phyloP scores from a whole-genome alignment of 2,888 invertebrate genomes.

The Trichopria drosophilae region DNA sequence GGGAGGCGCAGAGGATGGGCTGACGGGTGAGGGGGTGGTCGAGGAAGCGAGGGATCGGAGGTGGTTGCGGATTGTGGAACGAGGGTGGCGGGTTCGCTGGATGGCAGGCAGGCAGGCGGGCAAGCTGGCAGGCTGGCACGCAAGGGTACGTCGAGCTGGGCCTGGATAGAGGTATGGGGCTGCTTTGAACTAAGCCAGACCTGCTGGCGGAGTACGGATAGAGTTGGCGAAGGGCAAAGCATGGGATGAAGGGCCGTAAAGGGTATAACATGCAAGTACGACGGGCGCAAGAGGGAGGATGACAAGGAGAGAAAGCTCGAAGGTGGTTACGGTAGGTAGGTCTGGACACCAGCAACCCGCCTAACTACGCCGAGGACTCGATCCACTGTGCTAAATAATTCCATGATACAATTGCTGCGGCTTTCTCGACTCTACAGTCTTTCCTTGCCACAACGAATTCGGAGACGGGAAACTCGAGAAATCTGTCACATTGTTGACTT shows the following conservation, averaged over 20 bases:
- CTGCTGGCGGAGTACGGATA: constrained; percentile 51
- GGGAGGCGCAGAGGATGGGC: constrained; percentile 45
- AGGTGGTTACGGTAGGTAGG: constrained; percentile 39
- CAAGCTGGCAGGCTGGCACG: constrained; percentile 54
- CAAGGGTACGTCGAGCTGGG: constrained; percentile 47
- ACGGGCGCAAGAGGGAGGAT: constrained; percentile 18
- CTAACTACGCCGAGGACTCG: constrained; percentile 53
- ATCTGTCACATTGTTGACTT: too few relatives aligned
- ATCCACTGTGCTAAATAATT: constrained; percentile 58
- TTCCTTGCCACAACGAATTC: too few relatives aligned
- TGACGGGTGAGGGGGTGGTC: constrained; percentile 40
- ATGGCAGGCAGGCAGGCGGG: constrained; percentile 53
- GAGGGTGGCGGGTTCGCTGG: constrained; percentile 43
- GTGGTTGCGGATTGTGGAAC: constrained; percentile 27
- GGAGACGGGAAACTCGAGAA: too few relatives aligned
- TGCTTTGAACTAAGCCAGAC: constrained; percentile 57
- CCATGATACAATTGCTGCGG: constrained; percentile 56
- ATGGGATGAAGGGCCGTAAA: constrained; percentile 31
- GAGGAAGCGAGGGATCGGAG: constrained; percentile 14
- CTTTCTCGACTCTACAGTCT: too few relatives aligned
- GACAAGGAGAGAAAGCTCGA: constrained; percentile 20
- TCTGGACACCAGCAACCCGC: constrained; percentile 55
- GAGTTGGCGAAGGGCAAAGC: constrained; percentile 43
- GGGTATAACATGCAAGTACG: constrained; percentile 35
- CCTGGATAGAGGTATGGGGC: constrained; percentile 44